Percentiles rank a stretch among this genome's conserved stretches.
phyloP scores from a whole-genome alignment of 2,888 invertebrate genomes.

The Strigamia crassipes region DNA sequence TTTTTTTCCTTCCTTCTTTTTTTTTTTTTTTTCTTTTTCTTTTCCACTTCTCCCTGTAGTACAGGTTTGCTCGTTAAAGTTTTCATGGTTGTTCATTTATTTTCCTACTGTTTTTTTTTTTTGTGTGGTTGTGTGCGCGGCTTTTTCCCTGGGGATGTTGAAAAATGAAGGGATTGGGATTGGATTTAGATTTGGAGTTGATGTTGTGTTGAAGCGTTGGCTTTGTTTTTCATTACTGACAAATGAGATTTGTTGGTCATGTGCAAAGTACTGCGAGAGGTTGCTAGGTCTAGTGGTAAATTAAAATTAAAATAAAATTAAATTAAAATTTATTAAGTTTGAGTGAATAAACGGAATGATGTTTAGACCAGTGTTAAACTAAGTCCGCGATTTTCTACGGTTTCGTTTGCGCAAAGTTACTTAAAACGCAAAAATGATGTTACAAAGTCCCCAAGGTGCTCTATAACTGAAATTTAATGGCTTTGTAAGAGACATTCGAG shows the following conservation, averaged over 20 bases:
- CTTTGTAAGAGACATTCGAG: background rate
- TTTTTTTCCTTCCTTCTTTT: background rate
- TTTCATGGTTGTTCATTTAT: background rate
- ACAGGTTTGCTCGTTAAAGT: background rate
- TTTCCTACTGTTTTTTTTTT: background rate
- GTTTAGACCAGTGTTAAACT: too few species aligned
- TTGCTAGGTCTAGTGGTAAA: background rate
- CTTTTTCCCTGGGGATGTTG: background rate
- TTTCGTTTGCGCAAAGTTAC: background rate
- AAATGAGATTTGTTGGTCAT: background rate
- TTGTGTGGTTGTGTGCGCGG: background rate
- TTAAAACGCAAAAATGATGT: background rate
- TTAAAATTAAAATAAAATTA: background rate
- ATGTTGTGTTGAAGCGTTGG: background rate
- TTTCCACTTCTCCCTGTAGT: background rate
- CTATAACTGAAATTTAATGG: background rate
- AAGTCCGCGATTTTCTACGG: too few species aligned
- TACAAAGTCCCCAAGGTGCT: background rate
- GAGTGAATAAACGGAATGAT: background rate
- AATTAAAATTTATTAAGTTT: background rate
- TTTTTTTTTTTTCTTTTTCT: background rate
- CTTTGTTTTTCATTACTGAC: background rate
- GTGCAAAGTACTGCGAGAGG: background rate
- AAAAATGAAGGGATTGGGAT: background rate
- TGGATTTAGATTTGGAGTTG: background rate